phyloP scores from a whole-genome alignment of 2,888 invertebrate genomes.

The Orgyia antiqua region DNA sequence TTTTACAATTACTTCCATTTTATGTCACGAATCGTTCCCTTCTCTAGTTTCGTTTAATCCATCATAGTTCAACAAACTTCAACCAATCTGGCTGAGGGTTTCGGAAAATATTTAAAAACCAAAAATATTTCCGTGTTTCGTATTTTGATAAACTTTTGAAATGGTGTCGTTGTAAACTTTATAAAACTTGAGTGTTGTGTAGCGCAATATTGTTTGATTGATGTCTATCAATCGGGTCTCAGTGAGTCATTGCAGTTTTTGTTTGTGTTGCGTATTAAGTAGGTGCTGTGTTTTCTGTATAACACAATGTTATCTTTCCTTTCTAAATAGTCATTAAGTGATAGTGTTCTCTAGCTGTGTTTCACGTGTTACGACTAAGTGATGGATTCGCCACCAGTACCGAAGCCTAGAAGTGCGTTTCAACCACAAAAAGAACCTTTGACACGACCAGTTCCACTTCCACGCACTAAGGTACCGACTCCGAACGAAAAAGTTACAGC shows the following conservation, averaged over 20 bases:
- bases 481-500: conserved; percentile 50
- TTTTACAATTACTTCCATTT: too few relatives aligned
- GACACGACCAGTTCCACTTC: conserved; percentile 74
- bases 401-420: conserved; percentile 55
- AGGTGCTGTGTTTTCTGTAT: conserved; percentile 21
- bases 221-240: conserved; percentile 18
- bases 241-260: conserved; percentile 32
- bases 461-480: conserved; percentile 58
- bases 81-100: too few relatives aligned
- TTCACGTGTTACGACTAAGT: conserved; percentile 12
- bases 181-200: too few relatives aligned
- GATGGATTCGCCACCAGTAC: conserved; percentile 67
- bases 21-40: too few relatives aligned
- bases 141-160: too few relatives aligned
- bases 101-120: too few relatives aligned
- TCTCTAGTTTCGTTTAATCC: too few relatives aligned
- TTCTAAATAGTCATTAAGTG: conserved; percentile 27
- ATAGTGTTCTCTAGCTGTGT: conserved; percentile 20
- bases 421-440: conserved; percentile 37
- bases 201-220: too few relatives aligned
- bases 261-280: conserved; percentile 28
- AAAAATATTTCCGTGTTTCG: too few relatives aligned
- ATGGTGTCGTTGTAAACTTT: too few relatives aligned
- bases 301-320: conserved; percentile 36
- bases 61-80: too few relatives aligned